Percentiles rank a stretch among this genome's conserved stretches.
Conservation (phyloP, 2,888 invertebrate species). For the Plagodis pulveraria region DNA sequence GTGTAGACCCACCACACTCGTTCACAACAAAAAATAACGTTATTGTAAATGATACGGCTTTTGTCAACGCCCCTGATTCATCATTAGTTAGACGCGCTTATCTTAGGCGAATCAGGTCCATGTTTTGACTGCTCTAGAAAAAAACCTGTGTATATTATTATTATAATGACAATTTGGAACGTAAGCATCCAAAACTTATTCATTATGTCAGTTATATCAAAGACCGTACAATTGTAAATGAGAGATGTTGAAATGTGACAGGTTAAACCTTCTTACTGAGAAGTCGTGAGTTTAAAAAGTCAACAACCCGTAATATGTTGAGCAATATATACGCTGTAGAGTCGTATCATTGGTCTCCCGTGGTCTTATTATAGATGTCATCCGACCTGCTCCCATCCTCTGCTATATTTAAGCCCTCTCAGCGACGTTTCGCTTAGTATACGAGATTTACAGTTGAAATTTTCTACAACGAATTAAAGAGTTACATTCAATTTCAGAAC, state of each 20-base stretch:
- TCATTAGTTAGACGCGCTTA: slow-evolving; percentile 41
- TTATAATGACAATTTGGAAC: neutral
- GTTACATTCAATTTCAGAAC: slow-evolving; percentile 15
- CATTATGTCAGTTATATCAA: slow-evolving; percentile 25
- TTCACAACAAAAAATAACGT: slow-evolving; percentile 52
- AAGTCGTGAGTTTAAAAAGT: slow-evolving; percentile 52
- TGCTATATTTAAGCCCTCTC: slow-evolving; percentile 79
- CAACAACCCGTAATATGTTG: slow-evolving; percentile 79
- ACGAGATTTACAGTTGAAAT: slow-evolving; percentile 55
- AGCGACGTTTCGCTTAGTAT: slow-evolving; percentile 62
- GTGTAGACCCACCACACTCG: slow-evolving; percentile 53
- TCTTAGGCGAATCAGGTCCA: slow-evolving; percentile 25
- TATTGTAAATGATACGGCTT: slow-evolving; percentile 52
- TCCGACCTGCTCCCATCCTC: slow-evolving; percentile 82
- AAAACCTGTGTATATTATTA: neutral
- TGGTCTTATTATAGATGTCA: slow-evolving; percentile 84
- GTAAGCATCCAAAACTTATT: neutral
- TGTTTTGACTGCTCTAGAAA: slow-evolving; percentile 27
- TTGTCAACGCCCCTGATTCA: slow-evolving; percentile 49
- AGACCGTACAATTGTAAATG: slow-evolving; percentile 15
- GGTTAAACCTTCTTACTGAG: slow-evolving; percentile 14
- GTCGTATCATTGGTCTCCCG: slow-evolving; percentile 77
- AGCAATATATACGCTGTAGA: slow-evolving; percentile 65
- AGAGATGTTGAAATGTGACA: slow-evolving; percentile 17
- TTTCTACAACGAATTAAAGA: slow-evolving; percentile 33